Percentiles rank a stretch among this genome's conserved stretches.
Evolutionary conservation across 2,797 vertebrate genomes (phyloP).

Genomic region (Sebastes matsubarae): DNA sequence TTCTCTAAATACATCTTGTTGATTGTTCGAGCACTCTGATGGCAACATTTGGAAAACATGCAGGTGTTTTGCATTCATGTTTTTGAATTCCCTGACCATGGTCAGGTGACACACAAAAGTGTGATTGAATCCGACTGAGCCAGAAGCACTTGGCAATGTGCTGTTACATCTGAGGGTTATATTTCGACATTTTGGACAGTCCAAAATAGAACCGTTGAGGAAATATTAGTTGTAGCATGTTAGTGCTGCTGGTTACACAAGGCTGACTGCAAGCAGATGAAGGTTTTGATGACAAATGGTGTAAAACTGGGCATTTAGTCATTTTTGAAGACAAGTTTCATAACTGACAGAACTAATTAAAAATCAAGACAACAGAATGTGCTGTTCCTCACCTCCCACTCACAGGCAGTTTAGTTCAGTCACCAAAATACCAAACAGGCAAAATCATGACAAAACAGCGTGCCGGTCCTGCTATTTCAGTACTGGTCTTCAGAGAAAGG

Average conservation of each 20-base stretch:
- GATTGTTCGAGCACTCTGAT: background rate
- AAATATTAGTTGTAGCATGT: background rate
- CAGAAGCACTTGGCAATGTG: background rate
- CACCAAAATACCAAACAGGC: background rate
- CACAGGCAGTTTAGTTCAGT: background rate
- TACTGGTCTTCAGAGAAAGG: background rate
- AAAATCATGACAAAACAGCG: background rate
- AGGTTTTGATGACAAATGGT: background rate
- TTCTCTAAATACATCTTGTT: background rate
- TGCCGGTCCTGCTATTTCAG: background rate
- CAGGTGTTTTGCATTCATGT: background rate
- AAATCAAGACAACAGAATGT: background rate
- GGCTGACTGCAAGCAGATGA: conserved; percentile 2
- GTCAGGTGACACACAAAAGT: background rate
- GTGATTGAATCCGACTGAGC: background rate
- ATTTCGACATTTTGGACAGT: background rate
- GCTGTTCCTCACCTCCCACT: background rate
- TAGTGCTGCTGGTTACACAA: background rate
- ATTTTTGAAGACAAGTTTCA: background rate
- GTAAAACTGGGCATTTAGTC: background rate
- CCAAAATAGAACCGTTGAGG: background rate
- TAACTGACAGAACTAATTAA: background rate
- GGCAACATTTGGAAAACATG: background rate
- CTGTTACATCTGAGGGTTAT: background rate
- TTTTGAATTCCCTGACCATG: background rate